Evolutionary conservation across 2,888 invertebrate species (phyloP).

Genomic region (Macropis europaea): DNA sequence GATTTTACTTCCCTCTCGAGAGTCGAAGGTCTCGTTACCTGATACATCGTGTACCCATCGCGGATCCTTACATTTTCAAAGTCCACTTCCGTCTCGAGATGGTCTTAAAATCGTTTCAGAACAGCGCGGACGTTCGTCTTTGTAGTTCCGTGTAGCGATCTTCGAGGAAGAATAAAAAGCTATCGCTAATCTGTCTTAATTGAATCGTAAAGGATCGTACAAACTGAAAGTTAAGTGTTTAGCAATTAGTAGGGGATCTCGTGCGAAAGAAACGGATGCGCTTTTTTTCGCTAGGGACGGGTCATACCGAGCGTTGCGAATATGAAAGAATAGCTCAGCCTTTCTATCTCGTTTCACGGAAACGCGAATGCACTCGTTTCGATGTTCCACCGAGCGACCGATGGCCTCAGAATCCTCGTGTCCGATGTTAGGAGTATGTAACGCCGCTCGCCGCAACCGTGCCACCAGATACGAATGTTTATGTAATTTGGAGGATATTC

Average conservation of each 20-base stretch:
- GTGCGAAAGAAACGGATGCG: neutral
- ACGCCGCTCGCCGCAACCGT: no score
- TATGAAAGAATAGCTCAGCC: neutral
- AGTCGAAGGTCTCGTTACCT: neutral
- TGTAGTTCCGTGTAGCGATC: neutral
- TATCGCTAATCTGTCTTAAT: neutral
- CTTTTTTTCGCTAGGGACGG: neutral
- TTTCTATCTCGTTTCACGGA: neutral
- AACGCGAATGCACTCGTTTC: neutral
- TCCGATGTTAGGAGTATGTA: no score
- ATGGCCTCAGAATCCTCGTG: neutral
- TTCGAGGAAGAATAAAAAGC: neutral
- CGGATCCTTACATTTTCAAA: neutral
- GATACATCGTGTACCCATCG: neutral
- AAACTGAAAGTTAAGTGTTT: neutral
- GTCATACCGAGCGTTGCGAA: neutral
- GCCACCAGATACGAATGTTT: neutral
- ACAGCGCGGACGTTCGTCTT: no score
- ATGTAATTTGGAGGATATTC: slow-evolving; percentile 2
- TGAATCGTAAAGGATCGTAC: neutral
- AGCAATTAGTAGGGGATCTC: neutral
- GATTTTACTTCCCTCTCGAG: neutral
- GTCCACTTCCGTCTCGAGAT: neutral
- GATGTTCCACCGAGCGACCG: slow-evolving; percentile 13
- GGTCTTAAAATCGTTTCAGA: neutral